A percentile compares a stretch with the other conserved stretches of the same genome.
Evolutionary conservation across 1,140 invertebrate genomes (phyloP).

Genomic region (Solen grandis): DNA sequence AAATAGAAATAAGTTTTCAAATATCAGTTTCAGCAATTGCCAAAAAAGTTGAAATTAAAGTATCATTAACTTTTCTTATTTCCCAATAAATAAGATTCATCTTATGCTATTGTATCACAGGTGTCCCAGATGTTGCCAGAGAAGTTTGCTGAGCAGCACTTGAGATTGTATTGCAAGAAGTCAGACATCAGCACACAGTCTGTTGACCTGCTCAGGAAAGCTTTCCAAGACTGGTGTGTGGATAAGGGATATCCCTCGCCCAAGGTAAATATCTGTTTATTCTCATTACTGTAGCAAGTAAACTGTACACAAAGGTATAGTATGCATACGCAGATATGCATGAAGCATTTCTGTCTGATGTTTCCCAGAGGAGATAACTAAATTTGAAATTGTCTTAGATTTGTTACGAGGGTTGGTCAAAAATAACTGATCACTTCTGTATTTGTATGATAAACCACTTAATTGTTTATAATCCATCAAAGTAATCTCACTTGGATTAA

Average conservation of each 20-base stretch:
- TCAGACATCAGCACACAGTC: constrained; percentile 33
- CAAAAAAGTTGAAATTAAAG: no score
- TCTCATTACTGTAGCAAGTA: background rate
- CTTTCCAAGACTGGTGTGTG: constrained; percentile 50
- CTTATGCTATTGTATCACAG: constrained; percentile 7
- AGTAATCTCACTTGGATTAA: no score
- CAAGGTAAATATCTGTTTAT: constrained; percentile 13
- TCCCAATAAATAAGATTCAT: background rate
- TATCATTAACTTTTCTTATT: background rate
- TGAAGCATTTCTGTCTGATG: background rate
- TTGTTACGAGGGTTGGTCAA: background rate
- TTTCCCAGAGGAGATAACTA: background rate
- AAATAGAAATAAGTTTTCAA: no score
- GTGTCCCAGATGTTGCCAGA: constrained; percentile 54
- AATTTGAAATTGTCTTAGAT: no score
- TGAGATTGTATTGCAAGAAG: constrained; percentile 49
- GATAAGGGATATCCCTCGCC: constrained; percentile 17
- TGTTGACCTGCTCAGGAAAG: constrained; percentile 13
- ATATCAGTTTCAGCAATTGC: background rate
- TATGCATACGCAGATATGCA: background rate
- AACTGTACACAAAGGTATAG: background rate
- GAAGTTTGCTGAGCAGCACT: constrained; percentile 54
- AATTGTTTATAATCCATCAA: no score
- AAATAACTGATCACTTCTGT: background rate
- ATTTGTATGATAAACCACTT: background rate